Conservation (phyloP, 2,113 vertebrate species). For the Theristicus caerulescens region DNA sequence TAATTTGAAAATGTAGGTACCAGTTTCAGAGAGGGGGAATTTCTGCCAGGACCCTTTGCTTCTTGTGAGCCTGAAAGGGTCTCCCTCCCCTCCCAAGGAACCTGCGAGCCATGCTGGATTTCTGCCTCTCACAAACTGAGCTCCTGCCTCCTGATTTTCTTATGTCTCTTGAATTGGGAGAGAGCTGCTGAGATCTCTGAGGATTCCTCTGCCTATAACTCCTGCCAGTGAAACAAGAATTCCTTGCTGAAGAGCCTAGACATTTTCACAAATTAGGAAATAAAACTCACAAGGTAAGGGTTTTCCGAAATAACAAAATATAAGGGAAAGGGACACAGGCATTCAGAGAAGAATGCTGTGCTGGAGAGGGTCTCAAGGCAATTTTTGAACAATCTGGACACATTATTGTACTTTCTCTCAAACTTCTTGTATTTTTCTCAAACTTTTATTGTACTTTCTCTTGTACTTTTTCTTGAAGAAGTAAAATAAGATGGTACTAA, state of each 20-base stretch:
- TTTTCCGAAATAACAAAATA: not conserved
- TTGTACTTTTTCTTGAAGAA: slow-evolving; percentile 16
- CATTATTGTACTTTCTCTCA: not conserved
- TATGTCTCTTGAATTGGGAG: not conserved
- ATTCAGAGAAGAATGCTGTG: not conserved
- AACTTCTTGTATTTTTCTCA: not conserved
- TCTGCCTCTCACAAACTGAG: not conserved
- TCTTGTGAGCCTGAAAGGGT: not conserved
- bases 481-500: slow-evolving; percentile 50
- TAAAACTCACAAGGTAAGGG: not conserved
- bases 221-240: not conserved
- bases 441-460: not conserved
- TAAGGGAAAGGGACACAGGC: not conserved
- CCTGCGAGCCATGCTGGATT: not conserved
- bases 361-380: not conserved
- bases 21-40: not conserved
- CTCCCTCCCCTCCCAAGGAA: not conserved
- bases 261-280: not conserved
- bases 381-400: slow-evolving; percentile 19
- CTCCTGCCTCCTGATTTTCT: not conserved
- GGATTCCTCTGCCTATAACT: not conserved
- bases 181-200: not conserved
- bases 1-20: not conserved
- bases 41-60: not conserved
- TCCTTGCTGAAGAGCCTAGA: not conserved